Conservation (phyloP, 1,140 invertebrate genomes). For the Philopotamus ludificatus region DNA sequence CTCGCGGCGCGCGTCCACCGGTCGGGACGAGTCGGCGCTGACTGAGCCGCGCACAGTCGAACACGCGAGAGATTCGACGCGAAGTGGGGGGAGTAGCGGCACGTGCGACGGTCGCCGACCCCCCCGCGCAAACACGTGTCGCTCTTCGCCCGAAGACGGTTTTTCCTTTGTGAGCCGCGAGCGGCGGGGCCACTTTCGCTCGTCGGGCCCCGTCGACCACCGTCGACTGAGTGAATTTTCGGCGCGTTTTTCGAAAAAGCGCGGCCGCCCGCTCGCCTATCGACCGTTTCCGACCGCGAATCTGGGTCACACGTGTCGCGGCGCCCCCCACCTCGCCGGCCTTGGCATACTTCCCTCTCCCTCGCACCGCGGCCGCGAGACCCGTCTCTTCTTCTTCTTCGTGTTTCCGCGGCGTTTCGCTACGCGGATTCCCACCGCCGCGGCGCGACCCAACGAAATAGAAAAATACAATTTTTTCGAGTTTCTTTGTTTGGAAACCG, state of each 20-base stretch:
- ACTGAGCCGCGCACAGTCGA: background rate
- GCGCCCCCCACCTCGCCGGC: constrained; percentile 22
- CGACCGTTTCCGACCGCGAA: constrained; percentile 2
- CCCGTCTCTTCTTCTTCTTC: background rate
- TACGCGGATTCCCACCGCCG: background rate
- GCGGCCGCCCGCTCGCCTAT: background rate
- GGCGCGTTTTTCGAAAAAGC: too few relatives aligned
- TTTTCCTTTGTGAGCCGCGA: constrained; percentile 2
- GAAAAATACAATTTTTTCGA: too few relatives aligned
- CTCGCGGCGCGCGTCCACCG: too few relatives aligned
- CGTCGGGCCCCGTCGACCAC: background rate
- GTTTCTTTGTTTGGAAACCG: too few relatives aligned
- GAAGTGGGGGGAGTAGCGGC: constrained; percentile 7
- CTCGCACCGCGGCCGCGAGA: too few relatives aligned
- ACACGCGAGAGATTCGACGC: background rate
- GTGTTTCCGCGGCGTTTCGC: background rate
- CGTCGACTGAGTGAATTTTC: background rate
- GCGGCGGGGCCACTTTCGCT: constrained; percentile 15
- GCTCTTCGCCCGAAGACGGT: constrained; percentile 2
- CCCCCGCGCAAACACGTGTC: constrained; percentile 16
- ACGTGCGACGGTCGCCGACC: constrained; percentile 29
- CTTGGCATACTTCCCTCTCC: constrained; percentile 19
- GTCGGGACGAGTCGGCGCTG: background rate
- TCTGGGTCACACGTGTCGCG: constrained; percentile 26
- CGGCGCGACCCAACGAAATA: too few relatives aligned